Percentiles rank a stretch among this genome's conserved stretches.
These are phyloP conservation scores for Sparus aurata DNA, from an alignment of 2,797 vertebrate species.

Conservation along the genomic window DNA sequence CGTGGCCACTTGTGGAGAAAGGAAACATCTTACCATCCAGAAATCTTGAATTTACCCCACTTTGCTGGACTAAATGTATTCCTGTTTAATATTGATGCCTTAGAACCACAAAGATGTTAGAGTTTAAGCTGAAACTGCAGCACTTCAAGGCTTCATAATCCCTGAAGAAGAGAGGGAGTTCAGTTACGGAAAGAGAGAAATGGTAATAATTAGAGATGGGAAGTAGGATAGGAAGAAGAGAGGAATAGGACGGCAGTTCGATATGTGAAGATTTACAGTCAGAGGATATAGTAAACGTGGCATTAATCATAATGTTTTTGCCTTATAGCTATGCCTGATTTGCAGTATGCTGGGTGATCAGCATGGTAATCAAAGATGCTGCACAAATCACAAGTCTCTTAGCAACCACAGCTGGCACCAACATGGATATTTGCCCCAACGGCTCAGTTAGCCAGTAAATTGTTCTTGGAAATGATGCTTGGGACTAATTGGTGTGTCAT, in stretches of 20 bases:
- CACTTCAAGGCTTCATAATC: constrained; percentile 35
- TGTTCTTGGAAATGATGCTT: constrained; percentile 6
- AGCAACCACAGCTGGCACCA: constrained; percentile 25
- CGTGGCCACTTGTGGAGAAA: not conserved
- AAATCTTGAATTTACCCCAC: constrained; percentile 25
- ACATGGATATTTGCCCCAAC: constrained; percentile 11
- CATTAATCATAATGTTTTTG: constrained; percentile 6
- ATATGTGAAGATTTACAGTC: constrained; percentile 11
- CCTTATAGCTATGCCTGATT: not conserved
- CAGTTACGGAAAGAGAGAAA: constrained; percentile 16
- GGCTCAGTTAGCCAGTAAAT: not conserved
- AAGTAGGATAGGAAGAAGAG: constrained; percentile 2
- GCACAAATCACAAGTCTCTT: constrained; percentile 12
- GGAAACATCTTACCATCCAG: not conserved
- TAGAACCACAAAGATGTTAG: constrained; percentile 45
- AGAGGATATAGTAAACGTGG: not conserved
- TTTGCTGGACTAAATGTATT: constrained; percentile 36
- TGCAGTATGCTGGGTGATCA: not conserved
- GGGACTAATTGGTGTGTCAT: constrained; percentile 11
- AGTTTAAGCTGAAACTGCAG: constrained; percentile 19
- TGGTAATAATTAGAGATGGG: constrained; percentile 18
- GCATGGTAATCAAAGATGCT: constrained; percentile 6
- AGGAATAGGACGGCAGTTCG: not conserved
- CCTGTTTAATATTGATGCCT: constrained; percentile 25
- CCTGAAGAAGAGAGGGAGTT: constrained; percentile 31